Evolutionary conservation across 2,797 vertebrate species (phyloP), one percentile per base, ranked within the genome.

Genomic region (Lepidocolaptes lacrymiger): DNA sequence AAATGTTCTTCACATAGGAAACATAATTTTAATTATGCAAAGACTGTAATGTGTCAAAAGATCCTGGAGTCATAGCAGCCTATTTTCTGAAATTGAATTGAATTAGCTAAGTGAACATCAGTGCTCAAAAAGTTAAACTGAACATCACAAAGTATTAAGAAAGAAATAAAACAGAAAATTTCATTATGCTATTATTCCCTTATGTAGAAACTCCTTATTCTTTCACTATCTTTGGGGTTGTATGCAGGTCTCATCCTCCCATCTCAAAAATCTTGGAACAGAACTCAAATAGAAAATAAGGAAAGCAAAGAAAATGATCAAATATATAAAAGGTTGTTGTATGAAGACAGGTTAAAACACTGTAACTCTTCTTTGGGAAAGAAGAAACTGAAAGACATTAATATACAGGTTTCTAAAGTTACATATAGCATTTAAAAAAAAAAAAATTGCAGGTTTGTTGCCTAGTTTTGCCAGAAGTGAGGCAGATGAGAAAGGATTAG

Each of bases 321-420:
- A 77, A 52, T 15, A 37, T 3, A 3, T 19, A 58, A 59, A 85
- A 73, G 0, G 0, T 41, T 79, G 3, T 2, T 76, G 2, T 48
- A 34, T 44, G 7, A 89, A 4, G 12, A 88, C 8, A 41, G 5
- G 51, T 41, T 68, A 75, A 80, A 82, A 27, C 8, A 26, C 1
- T 48, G 8, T 14, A 19, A 27, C 6, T 76, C 10, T 51, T 74
- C 14, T 59, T 54, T 63, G 28, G 34, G 27, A 59, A 83, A 76
- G 23, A n/a, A 5, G 27, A 72, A 79, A 54, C 8, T 32, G 13
- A 41, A 80, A 78, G 20, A 37, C 26, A 66, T 0, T 30, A 74
- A 46, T 13, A 43, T 58, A 52, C 8, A 23, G 1, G 11, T 78
- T 81, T 75, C 17, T 61, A 49, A 86, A 75, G 52, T 30, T 30